Evolutionary conservation across 2,888 invertebrate genomes (phyloP).

Genomic region (Pammene fasciana): DNA sequence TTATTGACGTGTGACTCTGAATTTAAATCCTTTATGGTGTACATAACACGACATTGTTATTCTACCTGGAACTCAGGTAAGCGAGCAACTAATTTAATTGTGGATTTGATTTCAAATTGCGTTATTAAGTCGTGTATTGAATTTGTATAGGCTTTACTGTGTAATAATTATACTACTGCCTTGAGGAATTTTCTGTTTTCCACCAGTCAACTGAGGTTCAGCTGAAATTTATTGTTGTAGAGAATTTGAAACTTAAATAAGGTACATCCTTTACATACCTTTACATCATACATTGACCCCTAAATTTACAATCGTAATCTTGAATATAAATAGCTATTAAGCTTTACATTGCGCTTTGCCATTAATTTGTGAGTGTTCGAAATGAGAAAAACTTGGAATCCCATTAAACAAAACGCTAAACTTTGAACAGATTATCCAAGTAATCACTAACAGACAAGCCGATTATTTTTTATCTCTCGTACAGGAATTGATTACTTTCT

Average conservation of each 20-base stretch:
- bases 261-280: too few relatives aligned
- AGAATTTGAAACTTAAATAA: too few relatives aligned
- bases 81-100: slow-evolving; percentile 11
- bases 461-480: slow-evolving; percentile 47
- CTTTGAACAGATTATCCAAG: slow-evolving; percentile 25
- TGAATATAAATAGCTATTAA: neutral
- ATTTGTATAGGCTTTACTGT: neutral
- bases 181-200: too few relatives aligned
- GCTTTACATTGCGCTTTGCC: neutral
- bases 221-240: neutral
- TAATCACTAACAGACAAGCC: slow-evolving; percentile 31
- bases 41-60: slow-evolving; percentile 20
- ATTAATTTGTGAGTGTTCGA: slow-evolving; percentile 1
- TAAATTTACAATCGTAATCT: too few relatives aligned
- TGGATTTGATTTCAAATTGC: slow-evolving; percentile 13
- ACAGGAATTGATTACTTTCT: slow-evolving; percentile 45
- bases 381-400: slow-evolving; percentile 5
- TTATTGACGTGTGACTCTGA: slow-evolving; percentile 36
- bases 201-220: neutral
- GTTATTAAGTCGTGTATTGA: slow-evolving; percentile 3
- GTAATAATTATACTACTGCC: too few relatives aligned
- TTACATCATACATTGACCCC: too few relatives aligned
- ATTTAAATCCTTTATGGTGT: slow-evolving; percentile 23
- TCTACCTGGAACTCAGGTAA: slow-evolving; percentile 13
- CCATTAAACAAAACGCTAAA: slow-evolving; percentile 19